phyloP scores from a whole-genome alignment of 2,888 invertebrate species.

The Penaeus monodon region DNA sequence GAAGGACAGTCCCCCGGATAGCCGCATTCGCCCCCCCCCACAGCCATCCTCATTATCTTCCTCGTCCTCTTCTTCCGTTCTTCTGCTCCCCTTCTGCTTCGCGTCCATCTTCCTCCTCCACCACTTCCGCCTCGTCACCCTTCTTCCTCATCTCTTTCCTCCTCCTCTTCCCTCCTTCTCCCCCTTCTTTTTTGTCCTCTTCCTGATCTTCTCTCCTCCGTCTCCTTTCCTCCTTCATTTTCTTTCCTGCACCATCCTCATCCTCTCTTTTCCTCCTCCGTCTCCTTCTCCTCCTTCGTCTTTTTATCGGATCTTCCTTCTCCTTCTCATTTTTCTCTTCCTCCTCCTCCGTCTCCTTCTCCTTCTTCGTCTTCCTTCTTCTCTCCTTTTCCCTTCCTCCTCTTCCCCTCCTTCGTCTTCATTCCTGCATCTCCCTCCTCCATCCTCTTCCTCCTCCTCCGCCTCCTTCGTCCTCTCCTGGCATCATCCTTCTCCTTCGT shows the following conservation, averaged over 20 bases:
- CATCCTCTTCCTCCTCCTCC: background rate
- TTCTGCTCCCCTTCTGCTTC: background rate
- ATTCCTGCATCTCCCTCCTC: too few species aligned
- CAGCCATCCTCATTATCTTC: too few species aligned
- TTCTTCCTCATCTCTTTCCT: too few species aligned
- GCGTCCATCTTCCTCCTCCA: too few species aligned
- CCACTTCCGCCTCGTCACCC: too few species aligned
- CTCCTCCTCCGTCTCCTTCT: background rate
- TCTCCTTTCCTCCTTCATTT: background rate
- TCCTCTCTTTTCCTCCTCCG: background rate
- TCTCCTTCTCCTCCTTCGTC: background rate
- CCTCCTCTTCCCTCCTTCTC: rapidly evolving
- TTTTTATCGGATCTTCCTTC: background rate
- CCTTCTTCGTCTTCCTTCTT: background rate
- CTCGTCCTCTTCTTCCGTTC: background rate
- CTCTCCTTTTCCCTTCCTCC: background rate
- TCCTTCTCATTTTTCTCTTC: background rate
- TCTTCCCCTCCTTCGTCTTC: too few species aligned
- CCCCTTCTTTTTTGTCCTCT: too few species aligned
- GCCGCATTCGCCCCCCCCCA: too few species aligned
- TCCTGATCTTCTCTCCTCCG: too few species aligned
- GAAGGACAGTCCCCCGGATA: background rate
- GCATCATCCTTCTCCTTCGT: background rate
- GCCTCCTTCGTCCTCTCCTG: background rate
- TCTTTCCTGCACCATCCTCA: background rate